Evolutionary conservation across 2,888 invertebrate species (phyloP), one percentile per base, ranked within the genome.

Genomic region (Stegana nigrithorax): DNA sequence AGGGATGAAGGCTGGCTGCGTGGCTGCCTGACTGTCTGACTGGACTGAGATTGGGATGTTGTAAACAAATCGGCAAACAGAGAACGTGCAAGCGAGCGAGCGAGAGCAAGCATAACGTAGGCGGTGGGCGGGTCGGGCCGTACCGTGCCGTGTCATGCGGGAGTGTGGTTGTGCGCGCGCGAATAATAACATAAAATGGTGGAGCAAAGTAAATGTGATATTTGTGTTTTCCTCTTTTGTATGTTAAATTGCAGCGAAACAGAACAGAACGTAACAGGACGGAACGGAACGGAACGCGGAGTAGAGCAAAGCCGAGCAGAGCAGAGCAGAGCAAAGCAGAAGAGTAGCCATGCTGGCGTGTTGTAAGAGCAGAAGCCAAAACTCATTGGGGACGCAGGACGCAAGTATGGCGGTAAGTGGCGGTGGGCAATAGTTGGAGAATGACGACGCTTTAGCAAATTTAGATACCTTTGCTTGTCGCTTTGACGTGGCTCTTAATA

Each of bases 401-500:
- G 57, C 32, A 59, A 62, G 60, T 66, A 50, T 26, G 57, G 47
- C 23, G 14, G 26, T 25, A 47, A 23, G 60, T 29, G 59, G 56
- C 25, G 67, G 62, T 64, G 62, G 65, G 70, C 70, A 75, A n/a
- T n/a, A n/a, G n/a, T n/a, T n/a, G 32, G n/a, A 39, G 14, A 39
- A n/a, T n/a, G 58, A 70, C 73, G n/a, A n/a, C 70, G 77, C 77
- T 74, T 72, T 64, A 68, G 68, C 77, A 73, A 73, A 72, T 75
- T 73, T 69, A 73, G 75, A 81, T 81, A 81, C 81, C 82, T 79
- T 76, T 78, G 79, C 77, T n/a, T n/a, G n/a, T n/a, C 72, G 82
- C 80, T 80, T 81, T 81, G 81, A 81, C 77, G 82, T 81, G 79
- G 76, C 81, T 81, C 81, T 81, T 82, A 82, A 81, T 82, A 82